A percentile compares a stretch with the other conserved stretches of the same genome.
Conservation (phyloP, 2,113 vertebrate genomes). For the Grantiella picta region DNA sequence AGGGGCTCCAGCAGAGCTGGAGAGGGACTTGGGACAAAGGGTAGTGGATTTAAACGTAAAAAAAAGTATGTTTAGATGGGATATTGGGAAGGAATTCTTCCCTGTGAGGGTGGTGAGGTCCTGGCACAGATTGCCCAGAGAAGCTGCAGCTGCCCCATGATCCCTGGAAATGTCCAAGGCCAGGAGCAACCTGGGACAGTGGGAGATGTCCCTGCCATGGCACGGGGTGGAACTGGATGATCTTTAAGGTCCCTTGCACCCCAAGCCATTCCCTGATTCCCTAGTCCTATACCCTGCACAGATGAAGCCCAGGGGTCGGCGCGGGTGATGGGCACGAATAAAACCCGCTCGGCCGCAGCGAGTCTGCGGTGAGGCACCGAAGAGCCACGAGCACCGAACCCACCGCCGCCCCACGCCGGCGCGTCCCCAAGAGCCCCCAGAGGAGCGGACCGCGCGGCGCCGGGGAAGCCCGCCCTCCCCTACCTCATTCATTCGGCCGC, state of each 20-base stretch:
- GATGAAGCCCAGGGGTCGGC: background rate
- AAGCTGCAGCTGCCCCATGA: background rate
- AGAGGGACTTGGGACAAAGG: background rate
- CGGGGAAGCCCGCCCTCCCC: background rate
- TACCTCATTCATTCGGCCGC: background rate
- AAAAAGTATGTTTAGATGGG: background rate
- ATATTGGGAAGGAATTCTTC: background rate
- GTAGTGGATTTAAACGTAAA: background rate
- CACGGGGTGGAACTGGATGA: background rate
- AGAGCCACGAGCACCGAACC: background rate
- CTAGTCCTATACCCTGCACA: background rate
- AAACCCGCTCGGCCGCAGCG: background rate
- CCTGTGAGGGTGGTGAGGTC: rapidly evolving
- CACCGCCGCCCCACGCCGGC: background rate
- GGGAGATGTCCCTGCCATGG: background rate
- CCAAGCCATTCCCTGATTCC: background rate
- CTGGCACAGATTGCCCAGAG: background rate
- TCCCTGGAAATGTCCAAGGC: background rate
- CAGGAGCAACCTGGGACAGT: rapidly evolving
- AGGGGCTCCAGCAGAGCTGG: background rate
- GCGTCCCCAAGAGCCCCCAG: background rate
- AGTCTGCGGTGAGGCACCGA: background rate
- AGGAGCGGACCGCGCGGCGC: background rate
- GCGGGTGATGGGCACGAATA: background rate
- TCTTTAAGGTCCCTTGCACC: no score